Conservation (phyloP, 2,888 invertebrate genomes). For the Pimpla rufipes region DNA sequence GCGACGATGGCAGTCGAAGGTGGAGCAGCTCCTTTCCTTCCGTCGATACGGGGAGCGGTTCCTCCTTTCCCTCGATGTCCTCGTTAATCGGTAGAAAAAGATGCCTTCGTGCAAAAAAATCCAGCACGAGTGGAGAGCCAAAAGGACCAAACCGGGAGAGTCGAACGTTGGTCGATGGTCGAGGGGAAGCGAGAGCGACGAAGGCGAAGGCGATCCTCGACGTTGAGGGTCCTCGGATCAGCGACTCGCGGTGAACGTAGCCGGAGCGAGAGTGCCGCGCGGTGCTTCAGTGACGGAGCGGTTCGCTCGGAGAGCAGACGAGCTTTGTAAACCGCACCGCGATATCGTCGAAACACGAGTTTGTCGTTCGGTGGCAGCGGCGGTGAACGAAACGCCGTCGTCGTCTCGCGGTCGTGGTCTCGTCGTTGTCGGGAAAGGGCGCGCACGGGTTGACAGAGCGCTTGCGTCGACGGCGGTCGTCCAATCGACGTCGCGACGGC, state of each 20-base stretch:
- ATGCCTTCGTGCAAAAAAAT: not conserved
- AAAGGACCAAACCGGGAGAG: too few relatives aligned
- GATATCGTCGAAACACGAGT: constrained; percentile 40
- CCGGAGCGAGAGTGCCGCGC: not conserved
- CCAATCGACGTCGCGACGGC: constrained; percentile 61
- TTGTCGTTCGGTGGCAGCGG: constrained; percentile 41
- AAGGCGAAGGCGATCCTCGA: not conserved
- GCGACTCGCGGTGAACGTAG: not conserved
- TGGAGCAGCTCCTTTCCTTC: constrained; percentile 8
- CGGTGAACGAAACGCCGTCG: constrained; percentile 25
- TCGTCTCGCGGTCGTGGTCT: constrained; percentile 4
- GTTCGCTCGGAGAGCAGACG: constrained; percentile 15
- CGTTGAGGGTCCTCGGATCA: not conserved
- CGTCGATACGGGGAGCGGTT: constrained; percentile 48
- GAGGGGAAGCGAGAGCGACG: not conserved
- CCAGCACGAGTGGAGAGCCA: too few relatives aligned
- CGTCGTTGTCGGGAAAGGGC: constrained; percentile 61
- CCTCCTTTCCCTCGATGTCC: not conserved
- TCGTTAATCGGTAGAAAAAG: constrained; percentile 4
- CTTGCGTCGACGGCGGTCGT: constrained; percentile 66
- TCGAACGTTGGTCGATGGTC: too few relatives aligned
- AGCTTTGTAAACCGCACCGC: constrained; percentile 52
- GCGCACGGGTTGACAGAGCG: constrained; percentile 63
- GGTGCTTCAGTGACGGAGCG: constrained; percentile 15
- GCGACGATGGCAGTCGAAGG: not conserved